Conservation (phyloP, 2,888 invertebrate genomes). For the Polymixis flavicincta region DNA sequence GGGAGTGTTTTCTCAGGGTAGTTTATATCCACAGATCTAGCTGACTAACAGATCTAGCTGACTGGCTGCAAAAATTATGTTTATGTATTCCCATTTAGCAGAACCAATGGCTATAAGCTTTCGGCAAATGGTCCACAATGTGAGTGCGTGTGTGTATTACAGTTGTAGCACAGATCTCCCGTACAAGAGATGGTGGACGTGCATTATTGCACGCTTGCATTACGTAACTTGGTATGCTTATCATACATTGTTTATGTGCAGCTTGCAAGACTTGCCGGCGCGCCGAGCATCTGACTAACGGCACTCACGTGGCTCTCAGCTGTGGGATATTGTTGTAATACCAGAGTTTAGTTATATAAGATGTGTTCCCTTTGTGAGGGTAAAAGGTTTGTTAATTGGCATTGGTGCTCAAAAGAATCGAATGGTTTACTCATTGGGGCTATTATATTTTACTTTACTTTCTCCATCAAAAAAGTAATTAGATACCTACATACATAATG, state of each 20-base stretch:
- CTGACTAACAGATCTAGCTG: neutral
- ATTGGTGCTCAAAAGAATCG: neutral
- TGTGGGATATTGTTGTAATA: neutral
- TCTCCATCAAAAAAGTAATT: neutral
- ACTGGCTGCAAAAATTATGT: neutral
- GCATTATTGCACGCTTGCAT: slow-evolving; percentile 8
- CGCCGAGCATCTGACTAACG: slow-evolving; percentile 23
- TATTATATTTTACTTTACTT: neutral
- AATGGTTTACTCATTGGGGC: neutral
- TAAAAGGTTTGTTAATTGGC: neutral
- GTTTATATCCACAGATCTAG: neutral
- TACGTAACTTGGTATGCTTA: neutral
- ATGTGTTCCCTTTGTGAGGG: neutral
- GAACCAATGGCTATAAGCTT: neutral
- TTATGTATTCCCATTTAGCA: neutral
- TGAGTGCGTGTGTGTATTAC: neutral
- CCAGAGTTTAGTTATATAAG: neutral
- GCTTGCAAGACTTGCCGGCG: slow-evolving; percentile 18
- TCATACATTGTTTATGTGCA: slow-evolving; percentile 2
- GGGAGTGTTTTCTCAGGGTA: neutral
- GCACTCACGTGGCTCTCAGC: neutral
- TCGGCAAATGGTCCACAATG: neutral
- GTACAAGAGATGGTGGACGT: slow-evolving; percentile 7
- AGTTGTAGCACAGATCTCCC: neutral
- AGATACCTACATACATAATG: neutral